Percentiles rank a stretch among this genome's conserved stretches.
Evolutionary conservation across 2,797 vertebrate genomes (phyloP).

Genomic region (Phalloptychus januarius): DNA sequence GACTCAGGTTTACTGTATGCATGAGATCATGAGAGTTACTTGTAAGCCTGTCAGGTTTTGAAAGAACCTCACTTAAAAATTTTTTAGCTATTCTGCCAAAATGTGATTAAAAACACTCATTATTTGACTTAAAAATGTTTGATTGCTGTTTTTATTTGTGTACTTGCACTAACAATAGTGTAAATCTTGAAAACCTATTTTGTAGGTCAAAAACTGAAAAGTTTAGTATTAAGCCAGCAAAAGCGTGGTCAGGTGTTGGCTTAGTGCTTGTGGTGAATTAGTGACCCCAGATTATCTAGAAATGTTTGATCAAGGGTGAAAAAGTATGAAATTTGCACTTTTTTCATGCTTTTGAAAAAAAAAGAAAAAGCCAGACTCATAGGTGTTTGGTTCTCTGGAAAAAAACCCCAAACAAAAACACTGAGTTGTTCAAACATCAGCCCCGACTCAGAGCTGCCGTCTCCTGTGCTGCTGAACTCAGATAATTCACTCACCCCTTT

Average conservation of each 20-base stretch:
- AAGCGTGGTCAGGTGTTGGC: not conserved
- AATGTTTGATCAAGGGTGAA: constrained; percentile 20
- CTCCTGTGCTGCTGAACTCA: constrained; percentile 59
- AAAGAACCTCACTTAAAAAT: not conserved
- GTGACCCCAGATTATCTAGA: constrained; percentile 20
- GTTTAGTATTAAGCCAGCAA: not conserved
- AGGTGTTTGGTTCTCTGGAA: constrained; percentile 30
- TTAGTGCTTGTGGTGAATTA: not conserved
- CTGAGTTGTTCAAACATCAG: constrained; percentile 51
- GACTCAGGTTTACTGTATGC: not conserved
- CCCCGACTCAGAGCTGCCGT: constrained; percentile 47
- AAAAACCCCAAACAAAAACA: not conserved
- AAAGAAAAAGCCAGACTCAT: constrained; percentile 32
- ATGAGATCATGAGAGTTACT: not conserved
- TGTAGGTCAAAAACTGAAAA: not conserved
- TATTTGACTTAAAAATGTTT: not conserved
- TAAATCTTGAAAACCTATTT: not conserved
- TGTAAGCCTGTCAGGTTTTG: not conserved
- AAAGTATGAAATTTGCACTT: constrained; percentile 24
- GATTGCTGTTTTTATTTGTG: not conserved
- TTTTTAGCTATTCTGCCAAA: not conserved
- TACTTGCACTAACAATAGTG: not conserved
- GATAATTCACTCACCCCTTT: constrained; percentile 60
- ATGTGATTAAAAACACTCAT: not conserved
- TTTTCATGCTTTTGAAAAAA: constrained; percentile 33